Base-by-base conservation (phyloP, 2,888 invertebrate species). In the Scelioninae gen. 1 region DNA sequence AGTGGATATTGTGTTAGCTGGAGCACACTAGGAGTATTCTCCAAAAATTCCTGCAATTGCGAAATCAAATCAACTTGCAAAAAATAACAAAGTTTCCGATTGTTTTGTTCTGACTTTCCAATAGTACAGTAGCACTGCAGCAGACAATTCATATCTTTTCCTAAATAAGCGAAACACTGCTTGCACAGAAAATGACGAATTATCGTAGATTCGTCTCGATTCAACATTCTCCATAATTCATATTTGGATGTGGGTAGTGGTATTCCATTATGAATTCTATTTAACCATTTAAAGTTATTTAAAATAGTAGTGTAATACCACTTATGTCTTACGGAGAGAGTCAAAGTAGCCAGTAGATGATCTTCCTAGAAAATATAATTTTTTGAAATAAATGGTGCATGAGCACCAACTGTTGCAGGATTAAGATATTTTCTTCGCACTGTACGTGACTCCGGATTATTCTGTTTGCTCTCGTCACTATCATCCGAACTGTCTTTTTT, bases 261-360 rank as follows among this genome's bases (percentile, higher is more conserved):
- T 15, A 16, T 9, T 56, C 55, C 68, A n/a, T 10, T 16, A 16
- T 68, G 68, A 11, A 45, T 45, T 3, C 6, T 23, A 32, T 55
- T 68, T 7, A 43, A n/a, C 55, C 68, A 56, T 32, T 31, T 34
- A 11, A 68, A n/a, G n/a, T n/a, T n/a, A n/a, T n/a, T n/a, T n/a
- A n/a, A n/a, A n/a, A n/a, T n/a, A n/a, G n/a, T n/a, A 68, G 0
- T 31, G 5, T 68, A 68, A 45, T 56, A 45, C 23, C 38, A 56
- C 4, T 56, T 68, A 23, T 68, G 45, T n/a, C 56, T 55, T 10
- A 68, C 43, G 16, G 68, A 29, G 5, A 68, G 9, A 56, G 68
- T 56, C 16, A 68, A 34, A 3, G 34, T 13, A 6, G 63, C 31
- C 7, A 47, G 10, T 11, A 63, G 10, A 32, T 63, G 47, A 47